phyloP scores from a whole-genome alignment of 2,113 vertebrate species.

The Tiliqua scincoides region DNA sequence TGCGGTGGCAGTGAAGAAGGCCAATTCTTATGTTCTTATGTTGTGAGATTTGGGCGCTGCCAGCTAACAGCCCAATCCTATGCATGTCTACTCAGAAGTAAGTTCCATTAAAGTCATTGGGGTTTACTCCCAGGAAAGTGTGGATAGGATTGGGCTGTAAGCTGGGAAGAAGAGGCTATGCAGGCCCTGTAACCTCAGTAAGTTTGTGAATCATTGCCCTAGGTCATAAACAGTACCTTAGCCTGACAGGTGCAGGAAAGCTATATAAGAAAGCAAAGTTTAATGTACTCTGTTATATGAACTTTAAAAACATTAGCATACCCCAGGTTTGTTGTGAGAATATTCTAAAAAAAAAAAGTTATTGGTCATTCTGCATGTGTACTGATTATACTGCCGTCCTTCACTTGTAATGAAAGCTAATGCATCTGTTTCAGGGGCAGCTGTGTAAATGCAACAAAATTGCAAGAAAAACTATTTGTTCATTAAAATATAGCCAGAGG shows the following conservation, averaged over 20 bases:
- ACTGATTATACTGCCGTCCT: constrained; percentile 50
- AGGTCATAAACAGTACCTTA: neutral
- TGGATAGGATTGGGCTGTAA: too few relatives aligned
- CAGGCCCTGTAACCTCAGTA: too few relatives aligned
- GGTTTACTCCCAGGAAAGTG: too few relatives aligned
- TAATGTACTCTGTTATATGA: neutral
- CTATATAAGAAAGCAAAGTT: neutral
- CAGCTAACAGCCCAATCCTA: too few relatives aligned
- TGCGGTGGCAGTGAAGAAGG: too few relatives aligned
- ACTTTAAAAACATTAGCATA: neutral
- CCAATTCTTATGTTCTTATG: too few relatives aligned
- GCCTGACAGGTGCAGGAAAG: neutral
- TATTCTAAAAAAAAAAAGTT: constrained; percentile 28
- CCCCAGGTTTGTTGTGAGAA: neutral
- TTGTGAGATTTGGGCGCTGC: too few relatives aligned
- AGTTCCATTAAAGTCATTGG: too few relatives aligned
- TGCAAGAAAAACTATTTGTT: constrained; percentile 63
- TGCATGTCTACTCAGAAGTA: too few relatives aligned
- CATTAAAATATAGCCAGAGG: constrained; percentile 57
- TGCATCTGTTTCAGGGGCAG: constrained; percentile 66
- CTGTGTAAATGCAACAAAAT: constrained; percentile 71
- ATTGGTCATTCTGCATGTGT: constrained; percentile 23
- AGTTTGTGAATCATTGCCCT: too few relatives aligned
- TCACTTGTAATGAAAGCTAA: constrained; percentile 63
- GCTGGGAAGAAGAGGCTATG: too few relatives aligned